Evolutionary conservation across 2,888 invertebrate species (phyloP), one percentile per base, ranked within the genome.

Genomic region (Cephus sareptanus): DNA sequence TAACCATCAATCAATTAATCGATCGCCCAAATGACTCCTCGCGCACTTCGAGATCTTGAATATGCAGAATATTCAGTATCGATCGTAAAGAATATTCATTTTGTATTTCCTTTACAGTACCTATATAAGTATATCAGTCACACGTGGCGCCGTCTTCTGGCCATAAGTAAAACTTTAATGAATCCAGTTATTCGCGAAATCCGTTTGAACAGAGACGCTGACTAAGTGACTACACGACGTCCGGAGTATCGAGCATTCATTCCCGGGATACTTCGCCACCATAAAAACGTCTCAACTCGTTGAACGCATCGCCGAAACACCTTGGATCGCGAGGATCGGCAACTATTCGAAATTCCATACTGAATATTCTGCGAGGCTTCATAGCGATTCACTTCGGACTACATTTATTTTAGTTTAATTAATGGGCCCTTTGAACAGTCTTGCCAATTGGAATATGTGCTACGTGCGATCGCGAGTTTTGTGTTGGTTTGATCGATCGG

Each of bases 181-280:
- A 56, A 56, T 56, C 12, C 33, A 74, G 77, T 77, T 74, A 77
- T 77, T 77, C 69, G 77, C 69, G 23, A 74, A 77, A 74, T 74
- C 74, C 73, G 73, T 77, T 74, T 74, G 74, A 77, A 76, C 71
- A 40, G 11, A 33, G 76, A 76, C 76, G 33, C 70, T 70, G 76
- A 76, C 69, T 37, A 76, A 76, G 35, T 69, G 70, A 34, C 35
- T 70, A 70, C 34, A 76, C 15, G 74, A 30, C 70, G 34, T 34
- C 35, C 15, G 34, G 68, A 11, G 74, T 74, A 30, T 37, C 34
- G 74, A 74, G 37, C 37, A 56, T 37, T 74, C 74, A 74, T 77
- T 77, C 74, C 77, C 74, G 74, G 77, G 77, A 77, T 77, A 74
- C 77, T 74, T 77, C n/a, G 31, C 69, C 68, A 68, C 74, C 56